Evolutionary conservation across 2,797 vertebrate species (phyloP).

Genomic region (Acrossocheilus wenchowensis): DNA sequence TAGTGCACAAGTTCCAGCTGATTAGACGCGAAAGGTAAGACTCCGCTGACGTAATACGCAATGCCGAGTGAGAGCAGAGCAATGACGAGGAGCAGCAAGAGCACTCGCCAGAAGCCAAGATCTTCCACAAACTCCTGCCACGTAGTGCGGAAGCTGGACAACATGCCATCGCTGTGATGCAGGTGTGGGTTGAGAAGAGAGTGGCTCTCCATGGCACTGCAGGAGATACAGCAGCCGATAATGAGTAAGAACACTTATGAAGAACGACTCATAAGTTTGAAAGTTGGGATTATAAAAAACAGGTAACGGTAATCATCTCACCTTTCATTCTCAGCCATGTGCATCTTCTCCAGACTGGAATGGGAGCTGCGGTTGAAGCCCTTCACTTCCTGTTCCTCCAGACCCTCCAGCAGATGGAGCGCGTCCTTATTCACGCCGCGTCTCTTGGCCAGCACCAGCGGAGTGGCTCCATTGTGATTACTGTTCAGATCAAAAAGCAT

Average conservation of each 20-base stretch:
- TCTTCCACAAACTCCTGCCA: conserved; percentile 92
- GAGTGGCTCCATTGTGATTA: conserved; percentile 89
- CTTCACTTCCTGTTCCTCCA: conserved; percentile 89
- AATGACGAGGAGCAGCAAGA: conserved; percentile 85
- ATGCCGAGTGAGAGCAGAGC: conserved; percentile 87
- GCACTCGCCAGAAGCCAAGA: conserved; percentile 88
- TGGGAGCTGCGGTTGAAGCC: conserved; percentile 87
- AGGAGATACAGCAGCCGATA: conserved; percentile 1
- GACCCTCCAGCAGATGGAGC: conserved; percentile 84
- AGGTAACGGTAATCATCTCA: conserved; percentile 58
- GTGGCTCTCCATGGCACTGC: conserved; percentile 89
- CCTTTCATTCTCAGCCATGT: conserved; percentile 86
- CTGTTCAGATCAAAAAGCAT: conserved; percentile 62
- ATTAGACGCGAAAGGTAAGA: conserved; percentile 86
- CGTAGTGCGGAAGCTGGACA: conserved; percentile 87
- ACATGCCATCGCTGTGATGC: conserved; percentile 84
- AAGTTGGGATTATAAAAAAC: not conserved
- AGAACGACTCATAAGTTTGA: not conserved
- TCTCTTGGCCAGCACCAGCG: conserved; percentile 85
- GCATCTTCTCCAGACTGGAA: conserved; percentile 87
- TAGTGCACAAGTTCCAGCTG: conserved; percentile 86
- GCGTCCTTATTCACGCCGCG: conserved; percentile 88
- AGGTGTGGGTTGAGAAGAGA: conserved; percentile 88
- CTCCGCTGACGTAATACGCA: conserved; percentile 88
- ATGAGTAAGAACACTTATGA: not conserved